Percentiles rank a stretch among this genome's conserved stretches.
phyloP scores from a whole-genome alignment of 1,140 invertebrate species.

The Chelonus insularis region DNA sequence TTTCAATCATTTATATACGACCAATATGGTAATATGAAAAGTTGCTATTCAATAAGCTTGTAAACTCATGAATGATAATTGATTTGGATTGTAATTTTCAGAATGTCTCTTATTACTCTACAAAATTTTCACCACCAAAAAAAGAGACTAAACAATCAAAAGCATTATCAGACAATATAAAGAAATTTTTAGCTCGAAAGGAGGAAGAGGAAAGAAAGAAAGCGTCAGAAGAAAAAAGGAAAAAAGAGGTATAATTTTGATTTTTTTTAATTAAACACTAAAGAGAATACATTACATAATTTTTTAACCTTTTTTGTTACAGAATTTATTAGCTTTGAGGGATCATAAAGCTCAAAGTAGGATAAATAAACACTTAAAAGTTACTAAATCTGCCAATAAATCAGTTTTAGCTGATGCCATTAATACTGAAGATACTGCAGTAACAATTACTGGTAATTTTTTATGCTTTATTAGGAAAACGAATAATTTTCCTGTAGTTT shows the following conservation, averaged over 20 bases:
- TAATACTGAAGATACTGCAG: slow-evolving; percentile 74
- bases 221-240: slow-evolving; percentile 66
- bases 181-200: slow-evolving; percentile 79
- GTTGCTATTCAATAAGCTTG: background rate
- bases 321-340: slow-evolving; percentile 72
- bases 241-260: slow-evolving; percentile 59
- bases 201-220: slow-evolving; percentile 77
- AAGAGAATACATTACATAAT: too few species aligned
- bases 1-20: background rate
- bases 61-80: too few species aligned
- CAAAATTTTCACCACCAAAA: slow-evolving; percentile 79
- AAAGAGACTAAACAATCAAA: slow-evolving; percentile 72
- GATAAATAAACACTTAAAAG: slow-evolving; percentile 71
- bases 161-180: slow-evolving; percentile 74
- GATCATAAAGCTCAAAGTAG: slow-evolving; percentile 73
- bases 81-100: too few species aligned
- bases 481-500: slow-evolving; percentile 21
- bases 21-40: background rate
- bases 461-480: slow-evolving; percentile 1
- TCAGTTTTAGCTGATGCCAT: slow-evolving; percentile 81
- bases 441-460: slow-evolving; percentile 65
- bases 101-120: slow-evolving; percentile 69
- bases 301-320: too few species aligned
- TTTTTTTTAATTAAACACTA: too few species aligned
- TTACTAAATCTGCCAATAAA: slow-evolving; percentile 87